Evolutionary conservation across 2,888 invertebrate genomes (phyloP).

Genomic region (Elysia crispata): DNA sequence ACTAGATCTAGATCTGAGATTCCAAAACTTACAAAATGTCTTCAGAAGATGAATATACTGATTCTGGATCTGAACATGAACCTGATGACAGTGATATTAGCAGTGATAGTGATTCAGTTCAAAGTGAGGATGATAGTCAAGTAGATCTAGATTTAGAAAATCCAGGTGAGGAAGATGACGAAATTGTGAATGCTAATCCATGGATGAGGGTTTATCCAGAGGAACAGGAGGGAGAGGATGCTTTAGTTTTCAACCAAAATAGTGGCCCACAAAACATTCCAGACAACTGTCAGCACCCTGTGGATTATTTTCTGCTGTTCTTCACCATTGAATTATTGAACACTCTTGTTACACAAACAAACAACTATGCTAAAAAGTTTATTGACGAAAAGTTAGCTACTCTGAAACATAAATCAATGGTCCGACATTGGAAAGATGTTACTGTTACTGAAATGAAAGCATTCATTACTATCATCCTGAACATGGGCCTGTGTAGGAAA

Average conservation of each 20-base stretch:
- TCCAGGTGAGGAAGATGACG: not conserved
- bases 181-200: not conserved
- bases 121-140: not conserved
- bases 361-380: not conserved
- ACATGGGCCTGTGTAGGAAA: constrained; percentile 11
- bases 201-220: constrained; percentile 5
- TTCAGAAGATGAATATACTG: not conserved
- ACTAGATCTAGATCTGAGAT: not conserved
- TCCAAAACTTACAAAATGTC: constrained; percentile 7
- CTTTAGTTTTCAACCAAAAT: constrained; percentile 1
- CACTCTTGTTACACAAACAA: constrained; percentile 1
- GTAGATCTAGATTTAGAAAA: not conserved
- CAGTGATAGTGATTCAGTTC: not conserved
- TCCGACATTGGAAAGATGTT: constrained; percentile 5
- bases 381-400: constrained; percentile 9
- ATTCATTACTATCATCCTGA: constrained; percentile 1
- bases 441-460: constrained; percentile 9
- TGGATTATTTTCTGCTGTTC: not conserved
- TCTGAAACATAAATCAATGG: not conserved
- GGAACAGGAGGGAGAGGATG: not conserved
- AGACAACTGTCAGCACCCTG: constrained; percentile 7
- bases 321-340: not conserved
- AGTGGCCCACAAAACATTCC: constrained; percentile 11
- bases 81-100: not conserved
- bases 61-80: not conserved